phyloP scores from a whole-genome alignment of 1,140 invertebrate genomes.

The Meteorus sp. region DNA sequence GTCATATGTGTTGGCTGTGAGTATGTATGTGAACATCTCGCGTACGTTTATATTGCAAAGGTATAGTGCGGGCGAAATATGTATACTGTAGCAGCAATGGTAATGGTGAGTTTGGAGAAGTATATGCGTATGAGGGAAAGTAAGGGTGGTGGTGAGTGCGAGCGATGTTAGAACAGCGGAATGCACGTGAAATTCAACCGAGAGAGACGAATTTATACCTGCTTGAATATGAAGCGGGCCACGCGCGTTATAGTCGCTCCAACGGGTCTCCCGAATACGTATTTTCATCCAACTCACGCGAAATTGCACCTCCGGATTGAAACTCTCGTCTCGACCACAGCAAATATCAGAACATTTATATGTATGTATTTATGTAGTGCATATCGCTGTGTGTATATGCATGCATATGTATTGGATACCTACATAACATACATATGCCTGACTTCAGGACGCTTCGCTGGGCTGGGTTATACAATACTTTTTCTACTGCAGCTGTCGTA shows the following conservation, averaged over 20 bases:
- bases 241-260: conserved; percentile 30
- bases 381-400: not conserved
- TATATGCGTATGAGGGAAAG: too few species aligned
- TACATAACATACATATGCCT: too few species aligned
- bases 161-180: not conserved
- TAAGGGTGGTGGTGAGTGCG: conserved; percentile 3
- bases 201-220: conserved; percentile 31
- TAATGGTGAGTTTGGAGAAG: too few species aligned
- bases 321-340: conserved; percentile 27
- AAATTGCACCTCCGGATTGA: conserved; percentile 40
- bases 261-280: conserved; percentile 30
- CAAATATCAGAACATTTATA: not conserved
- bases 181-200: not conserved
- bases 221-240: conserved; percentile 32
- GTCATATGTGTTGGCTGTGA: conserved; percentile 5
- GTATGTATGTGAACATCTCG: not conserved
- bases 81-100: too few species aligned
- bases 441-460: too few species aligned
- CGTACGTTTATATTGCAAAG: too few species aligned
- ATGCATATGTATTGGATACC: conserved; percentile 21
- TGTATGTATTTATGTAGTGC: not conserved
- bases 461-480: too few species aligned
- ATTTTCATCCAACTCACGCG: conserved; percentile 32
- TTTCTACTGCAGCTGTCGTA: too few species aligned
- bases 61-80: too few species aligned